These are phyloP conservation scores for Dinothrombium tinctorium DNA, from an alignment of 1,140 invertebrate species.

Conservation along the genomic window DNA sequence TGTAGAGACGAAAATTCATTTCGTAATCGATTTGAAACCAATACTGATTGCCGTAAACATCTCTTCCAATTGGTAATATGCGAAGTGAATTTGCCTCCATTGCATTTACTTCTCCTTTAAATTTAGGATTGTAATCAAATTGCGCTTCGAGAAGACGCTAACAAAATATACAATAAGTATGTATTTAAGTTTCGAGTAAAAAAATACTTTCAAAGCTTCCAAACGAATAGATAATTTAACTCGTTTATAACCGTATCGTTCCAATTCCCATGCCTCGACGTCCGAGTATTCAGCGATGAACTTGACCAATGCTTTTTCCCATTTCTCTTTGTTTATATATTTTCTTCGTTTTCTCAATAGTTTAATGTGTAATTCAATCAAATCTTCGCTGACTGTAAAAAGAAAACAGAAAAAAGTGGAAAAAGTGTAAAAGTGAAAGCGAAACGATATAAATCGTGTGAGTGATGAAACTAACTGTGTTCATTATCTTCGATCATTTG, in stretches of 20 bases:
- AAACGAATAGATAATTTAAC: constrained; percentile 63
- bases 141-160: constrained; percentile 73
- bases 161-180: constrained; percentile 14
- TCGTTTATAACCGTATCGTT: constrained; percentile 84
- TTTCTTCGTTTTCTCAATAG: constrained; percentile 57
- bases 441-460: not conserved
- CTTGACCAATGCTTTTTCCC: constrained; percentile 68
- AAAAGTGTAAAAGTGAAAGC: not conserved
- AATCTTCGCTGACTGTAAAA: constrained; percentile 19
- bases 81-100: constrained; percentile 49
- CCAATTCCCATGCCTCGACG: constrained; percentile 86
- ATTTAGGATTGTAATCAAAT: constrained; percentile 78
- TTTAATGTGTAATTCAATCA: constrained; percentile 66
- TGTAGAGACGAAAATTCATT: constrained; percentile 68
- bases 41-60: constrained; percentile 65
- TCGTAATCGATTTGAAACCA: constrained; percentile 77
- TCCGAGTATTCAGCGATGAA: constrained; percentile 67
- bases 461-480: constrained; percentile 31
- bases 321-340: constrained; percentile 56
- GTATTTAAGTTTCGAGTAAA: not conserved
- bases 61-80: constrained; percentile 60
- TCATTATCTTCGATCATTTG: constrained; percentile 62
- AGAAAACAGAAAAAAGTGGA: constrained; percentile 11
- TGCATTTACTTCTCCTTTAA: constrained; percentile 73
- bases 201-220: constrained; percentile 51